These are phyloP conservation scores for Ommatoiulus sabulosus DNA, from an alignment of 2,888 invertebrate species.

Conservation along the genomic window DNA sequence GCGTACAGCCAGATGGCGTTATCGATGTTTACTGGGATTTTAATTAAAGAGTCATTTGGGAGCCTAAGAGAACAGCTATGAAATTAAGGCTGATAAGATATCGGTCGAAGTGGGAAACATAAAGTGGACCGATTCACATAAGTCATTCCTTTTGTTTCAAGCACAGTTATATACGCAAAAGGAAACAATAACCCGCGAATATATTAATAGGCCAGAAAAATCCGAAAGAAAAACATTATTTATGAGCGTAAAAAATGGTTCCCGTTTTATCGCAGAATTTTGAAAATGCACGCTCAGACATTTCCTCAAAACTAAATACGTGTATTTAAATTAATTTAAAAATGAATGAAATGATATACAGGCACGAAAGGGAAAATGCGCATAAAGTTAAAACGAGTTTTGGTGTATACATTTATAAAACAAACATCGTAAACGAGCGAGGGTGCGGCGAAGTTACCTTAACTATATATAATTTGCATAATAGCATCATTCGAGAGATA, in stretches of 20 bases:
- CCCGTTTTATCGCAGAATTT: neutral
- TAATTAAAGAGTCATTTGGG: slow-evolving; percentile 43
- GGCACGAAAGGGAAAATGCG: neutral
- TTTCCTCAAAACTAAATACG: neutral
- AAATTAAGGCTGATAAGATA: slow-evolving; percentile 43
- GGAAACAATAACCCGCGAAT: neutral
- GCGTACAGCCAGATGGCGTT: slow-evolving; percentile 9
- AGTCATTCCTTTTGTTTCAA: neutral
- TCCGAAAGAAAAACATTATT: neutral
- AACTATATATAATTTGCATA: too few relatives aligned
- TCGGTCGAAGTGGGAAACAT: slow-evolving; percentile 40
- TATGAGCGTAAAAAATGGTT: neutral
- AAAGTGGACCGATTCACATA: slow-evolving; percentile 36
- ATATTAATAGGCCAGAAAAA: slow-evolving; percentile 2
- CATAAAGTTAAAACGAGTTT: neutral
- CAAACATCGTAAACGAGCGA: neutral
- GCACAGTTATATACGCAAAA: neutral
- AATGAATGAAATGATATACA: neutral
- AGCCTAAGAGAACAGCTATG: slow-evolving; percentile 43
- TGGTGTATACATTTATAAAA: neutral
- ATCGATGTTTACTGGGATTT: slow-evolving; percentile 36
- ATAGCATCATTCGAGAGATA: too few relatives aligned
- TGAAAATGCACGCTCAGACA: neutral
- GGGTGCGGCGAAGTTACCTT: neutral
- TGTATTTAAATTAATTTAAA: neutral